These are phyloP conservation scores for Microplitis demolitor DNA, from an alignment of 1,140 invertebrate species.

Conservation along the genomic window DNA sequence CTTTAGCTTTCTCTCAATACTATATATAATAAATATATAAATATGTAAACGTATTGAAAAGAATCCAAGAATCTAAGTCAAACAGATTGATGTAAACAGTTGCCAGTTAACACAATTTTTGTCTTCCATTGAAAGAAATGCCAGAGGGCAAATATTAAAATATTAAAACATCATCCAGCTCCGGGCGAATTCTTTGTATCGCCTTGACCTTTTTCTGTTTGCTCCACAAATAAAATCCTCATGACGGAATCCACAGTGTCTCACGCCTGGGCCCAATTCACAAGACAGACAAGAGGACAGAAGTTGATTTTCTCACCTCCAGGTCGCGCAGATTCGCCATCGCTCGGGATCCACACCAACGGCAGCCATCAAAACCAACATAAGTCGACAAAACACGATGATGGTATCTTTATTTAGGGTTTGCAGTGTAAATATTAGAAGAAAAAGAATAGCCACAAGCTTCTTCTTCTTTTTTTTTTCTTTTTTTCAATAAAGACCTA, in stretches of 20 bases:
- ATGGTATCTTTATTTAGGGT: slow-evolving; percentile 53
- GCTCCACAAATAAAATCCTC: slow-evolving; percentile 50
- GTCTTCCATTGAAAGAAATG: neutral
- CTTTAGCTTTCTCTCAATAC: too few relatives aligned
- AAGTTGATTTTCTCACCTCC: slow-evolving; percentile 28
- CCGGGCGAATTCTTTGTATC: neutral
- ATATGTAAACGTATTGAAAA: too few relatives aligned
- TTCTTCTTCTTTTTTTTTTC: neutral
- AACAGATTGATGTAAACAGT: slow-evolving; percentile 34
- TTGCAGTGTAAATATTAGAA: slow-evolving; percentile 47
- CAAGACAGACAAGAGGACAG: neutral
- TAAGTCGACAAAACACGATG: neutral
- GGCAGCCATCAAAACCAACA: too few relatives aligned
- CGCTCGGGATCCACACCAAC: neutral
- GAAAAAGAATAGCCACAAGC: neutral
- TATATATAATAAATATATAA: too few relatives aligned
- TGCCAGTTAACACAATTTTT: neutral
- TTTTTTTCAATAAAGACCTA: slow-evolving; percentile 16
- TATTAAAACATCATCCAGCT: neutral
- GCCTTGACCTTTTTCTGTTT: slow-evolving; percentile 47
- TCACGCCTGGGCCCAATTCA: neutral
- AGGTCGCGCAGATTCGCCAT: slow-evolving; percentile 4
- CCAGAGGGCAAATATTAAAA: neutral
- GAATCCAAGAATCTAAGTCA: slow-evolving; percentile 34
- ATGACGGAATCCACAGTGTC: neutral